These are phyloP conservation scores for Manacus vitellinus DNA, from an alignment of 2,113 vertebrate species.

Conservation along the genomic window DNA sequence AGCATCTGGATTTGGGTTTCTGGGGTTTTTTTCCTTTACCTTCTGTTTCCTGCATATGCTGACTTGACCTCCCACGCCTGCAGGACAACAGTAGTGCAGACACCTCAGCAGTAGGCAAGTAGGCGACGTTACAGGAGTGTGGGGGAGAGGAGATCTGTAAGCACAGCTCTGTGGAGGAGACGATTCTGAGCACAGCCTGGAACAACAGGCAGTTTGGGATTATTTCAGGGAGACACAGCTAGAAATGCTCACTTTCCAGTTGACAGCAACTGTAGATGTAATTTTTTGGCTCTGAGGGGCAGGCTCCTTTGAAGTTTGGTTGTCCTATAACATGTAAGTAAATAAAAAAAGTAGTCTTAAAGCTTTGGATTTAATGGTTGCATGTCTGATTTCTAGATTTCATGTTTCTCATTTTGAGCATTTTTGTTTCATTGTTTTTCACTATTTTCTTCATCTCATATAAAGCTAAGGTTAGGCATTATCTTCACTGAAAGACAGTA, in stretches of 20 bases:
- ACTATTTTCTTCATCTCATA: neutral
- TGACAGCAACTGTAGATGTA: slow-evolving; percentile 16
- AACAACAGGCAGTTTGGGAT: slow-evolving; percentile 61
- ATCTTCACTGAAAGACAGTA: neutral
- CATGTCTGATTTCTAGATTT: neutral
- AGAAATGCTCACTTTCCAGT: slow-evolving; percentile 23
- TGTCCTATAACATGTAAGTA: slow-evolving; percentile 70
- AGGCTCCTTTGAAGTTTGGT: slow-evolving; percentile 45
- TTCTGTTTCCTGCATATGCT: slow-evolving; percentile 16
- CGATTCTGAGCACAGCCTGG: slow-evolving; percentile 48
- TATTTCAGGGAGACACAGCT: slow-evolving; percentile 21
- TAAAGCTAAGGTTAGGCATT: neutral
- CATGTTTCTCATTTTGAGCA: neutral
- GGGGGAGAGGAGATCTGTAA: slow-evolving; percentile 36
- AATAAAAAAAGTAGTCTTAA: neutral
- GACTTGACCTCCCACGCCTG: neutral
- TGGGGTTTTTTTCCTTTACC: neutral
- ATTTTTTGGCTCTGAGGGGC: slow-evolving; percentile 24
- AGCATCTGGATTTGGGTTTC: neutral
- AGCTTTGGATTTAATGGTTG: neutral
- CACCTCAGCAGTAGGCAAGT: neutral
- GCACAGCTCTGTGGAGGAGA: slow-evolving; percentile 29
- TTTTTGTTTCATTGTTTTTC: neutral
- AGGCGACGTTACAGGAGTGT: neutral
- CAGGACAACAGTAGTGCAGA: neutral